phyloP scores from a whole-genome alignment of 2,113 vertebrate species.

The Alligator mississippiensis region DNA sequence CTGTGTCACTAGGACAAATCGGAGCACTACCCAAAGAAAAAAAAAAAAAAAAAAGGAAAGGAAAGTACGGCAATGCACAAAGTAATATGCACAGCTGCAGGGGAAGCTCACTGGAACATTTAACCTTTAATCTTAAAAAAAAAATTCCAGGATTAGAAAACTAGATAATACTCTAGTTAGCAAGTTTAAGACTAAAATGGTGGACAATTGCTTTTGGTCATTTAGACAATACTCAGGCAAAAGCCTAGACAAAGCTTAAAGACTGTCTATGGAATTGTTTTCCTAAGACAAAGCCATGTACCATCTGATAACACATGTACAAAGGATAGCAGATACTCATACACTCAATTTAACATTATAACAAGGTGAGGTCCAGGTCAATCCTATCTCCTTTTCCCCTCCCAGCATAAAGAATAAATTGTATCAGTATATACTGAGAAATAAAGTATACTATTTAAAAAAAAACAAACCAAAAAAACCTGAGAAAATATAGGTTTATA shows the following conservation, averaged over 20 bases:
- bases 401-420: not conserved
- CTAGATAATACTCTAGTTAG: not conserved
- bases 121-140: constrained; percentile 5
- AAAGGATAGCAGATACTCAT: constrained; percentile 15
- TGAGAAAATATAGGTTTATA: not conserved
- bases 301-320: not conserved
- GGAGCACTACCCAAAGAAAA: not conserved
- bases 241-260: not conserved
- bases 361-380: not conserved
- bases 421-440: not conserved
- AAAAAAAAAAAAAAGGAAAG: fast-evolving
- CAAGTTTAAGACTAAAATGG: not conserved
- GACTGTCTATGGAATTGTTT: not conserved
- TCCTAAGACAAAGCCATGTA: constrained; percentile 2
- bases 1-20: constrained; percentile 71
- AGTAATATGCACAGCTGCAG: not conserved
- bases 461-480: not conserved
- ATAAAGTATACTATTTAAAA: constrained; percentile 12
- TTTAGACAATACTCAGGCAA: not conserved
- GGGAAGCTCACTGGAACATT: constrained; percentile 20
- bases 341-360: not conserved
- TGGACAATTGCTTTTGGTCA: not conserved
- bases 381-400: not conserved
- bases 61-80: not conserved
- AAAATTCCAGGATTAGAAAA: not conserved